phyloP scores from a whole-genome alignment of 1,140 invertebrate species.

The Drosophila tropicalis region DNA sequence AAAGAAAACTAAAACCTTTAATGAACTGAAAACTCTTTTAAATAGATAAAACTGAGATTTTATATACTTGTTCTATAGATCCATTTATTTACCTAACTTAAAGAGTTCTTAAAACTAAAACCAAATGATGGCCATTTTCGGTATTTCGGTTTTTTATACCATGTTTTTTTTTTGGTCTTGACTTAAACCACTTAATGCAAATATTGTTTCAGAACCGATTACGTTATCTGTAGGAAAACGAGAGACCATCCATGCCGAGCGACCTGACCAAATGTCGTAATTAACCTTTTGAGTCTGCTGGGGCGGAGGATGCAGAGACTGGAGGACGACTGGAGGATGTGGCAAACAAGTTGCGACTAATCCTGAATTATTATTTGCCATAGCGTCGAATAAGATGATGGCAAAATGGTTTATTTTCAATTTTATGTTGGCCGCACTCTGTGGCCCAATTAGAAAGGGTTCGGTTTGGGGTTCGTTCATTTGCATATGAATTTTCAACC shows the following conservation, averaged over 20 bases:
- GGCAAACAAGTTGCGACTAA: slow-evolving; percentile 69
- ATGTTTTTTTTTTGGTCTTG: not conserved
- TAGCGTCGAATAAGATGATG: slow-evolving; percentile 42
- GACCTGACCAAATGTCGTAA: slow-evolving; percentile 79
- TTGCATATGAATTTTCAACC: slow-evolving; percentile 82
- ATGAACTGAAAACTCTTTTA: too few species aligned
- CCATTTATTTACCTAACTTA: too few species aligned
- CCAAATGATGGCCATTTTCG: not conserved
- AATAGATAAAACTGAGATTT: too few species aligned
- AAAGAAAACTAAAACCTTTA: too few species aligned
- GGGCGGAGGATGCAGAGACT: not conserved
- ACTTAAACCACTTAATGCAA: slow-evolving; percentile 13
- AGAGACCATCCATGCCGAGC: slow-evolving; percentile 52
- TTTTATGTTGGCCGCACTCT: slow-evolving; percentile 49
- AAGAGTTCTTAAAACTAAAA: not conserved
- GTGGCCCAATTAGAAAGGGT: slow-evolving; percentile 56
- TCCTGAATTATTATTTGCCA: slow-evolving; percentile 76
- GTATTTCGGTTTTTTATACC: not conserved
- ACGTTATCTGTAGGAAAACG: slow-evolving; percentile 60
- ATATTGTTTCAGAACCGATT: slow-evolving; percentile 54
- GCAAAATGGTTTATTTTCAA: slow-evolving; percentile 79
- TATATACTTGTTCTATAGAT: too few species aligned
- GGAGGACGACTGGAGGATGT: not conserved
- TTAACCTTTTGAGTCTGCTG: slow-evolving; percentile 59
- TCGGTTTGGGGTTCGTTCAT: slow-evolving; percentile 67